phyloP scores from a whole-genome alignment of 2,113 vertebrate genomes.

The Otocyon megalotis region DNA sequence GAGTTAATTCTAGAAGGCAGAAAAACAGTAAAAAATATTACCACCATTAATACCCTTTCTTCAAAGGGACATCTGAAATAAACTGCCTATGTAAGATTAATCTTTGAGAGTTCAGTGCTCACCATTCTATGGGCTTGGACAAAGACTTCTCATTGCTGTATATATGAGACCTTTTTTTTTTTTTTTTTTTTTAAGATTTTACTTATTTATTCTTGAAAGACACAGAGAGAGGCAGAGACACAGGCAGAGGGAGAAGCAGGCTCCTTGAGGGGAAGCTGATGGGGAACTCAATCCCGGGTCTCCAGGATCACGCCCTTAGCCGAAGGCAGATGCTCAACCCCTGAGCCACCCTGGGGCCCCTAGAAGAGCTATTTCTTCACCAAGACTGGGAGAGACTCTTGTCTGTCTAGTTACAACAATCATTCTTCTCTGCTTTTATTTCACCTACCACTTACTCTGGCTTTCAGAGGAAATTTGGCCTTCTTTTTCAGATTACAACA shows the following conservation, averaged over 20 bases:
- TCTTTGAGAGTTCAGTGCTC: neutral
- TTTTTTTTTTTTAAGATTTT: neutral
- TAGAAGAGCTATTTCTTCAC: neutral
- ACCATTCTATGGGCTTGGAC: neutral
- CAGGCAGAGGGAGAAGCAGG: no score
- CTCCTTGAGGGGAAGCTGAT: no score
- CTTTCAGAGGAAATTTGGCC: neutral
- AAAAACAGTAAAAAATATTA: slow-evolving; percentile 22
- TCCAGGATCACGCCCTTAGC: no score
- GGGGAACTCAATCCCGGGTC: no score
- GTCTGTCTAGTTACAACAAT: neutral
- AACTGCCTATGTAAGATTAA: neutral
- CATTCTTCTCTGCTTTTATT: neutral
- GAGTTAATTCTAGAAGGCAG: slow-evolving; percentile 32
- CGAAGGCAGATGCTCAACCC: no score
- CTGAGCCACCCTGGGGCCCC: no score
- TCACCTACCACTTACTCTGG: neutral
- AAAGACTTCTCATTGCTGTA: neutral
- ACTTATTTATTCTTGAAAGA: no score
- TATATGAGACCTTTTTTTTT: neutral
- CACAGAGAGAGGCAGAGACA: no score
- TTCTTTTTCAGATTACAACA: neutral
- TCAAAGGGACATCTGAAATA: slow-evolving; percentile 45
- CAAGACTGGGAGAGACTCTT: neutral
- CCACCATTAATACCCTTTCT: neutral